These are phyloP conservation scores for Gallinago media DNA, from an alignment of 2,113 vertebrate species.

Conservation along the genomic window DNA sequence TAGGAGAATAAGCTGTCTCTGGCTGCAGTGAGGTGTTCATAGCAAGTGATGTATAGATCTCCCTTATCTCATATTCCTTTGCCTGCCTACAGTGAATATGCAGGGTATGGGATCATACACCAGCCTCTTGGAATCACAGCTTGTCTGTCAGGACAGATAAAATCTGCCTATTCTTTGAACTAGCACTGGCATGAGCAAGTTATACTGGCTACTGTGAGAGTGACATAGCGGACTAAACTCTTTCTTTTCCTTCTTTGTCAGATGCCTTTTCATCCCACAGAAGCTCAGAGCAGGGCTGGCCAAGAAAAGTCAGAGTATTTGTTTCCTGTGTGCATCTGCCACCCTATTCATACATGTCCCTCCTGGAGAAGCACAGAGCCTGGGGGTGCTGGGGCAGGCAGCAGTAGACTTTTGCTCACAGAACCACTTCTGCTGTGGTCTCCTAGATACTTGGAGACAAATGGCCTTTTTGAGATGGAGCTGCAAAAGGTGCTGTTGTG, in stretches of 20 bases:
- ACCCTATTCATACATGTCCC: neutral
- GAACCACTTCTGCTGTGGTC: neutral
- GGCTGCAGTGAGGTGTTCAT: neutral
- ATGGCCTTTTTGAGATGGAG: neutral
- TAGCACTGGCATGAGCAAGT: neutral
- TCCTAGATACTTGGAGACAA: neutral
- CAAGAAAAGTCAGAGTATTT: neutral
- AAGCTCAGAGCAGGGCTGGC: neutral
- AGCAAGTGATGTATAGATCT: neutral
- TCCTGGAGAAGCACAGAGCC: neutral
- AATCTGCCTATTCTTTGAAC: neutral
- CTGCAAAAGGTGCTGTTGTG: neutral
- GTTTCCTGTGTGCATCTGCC: neutral
- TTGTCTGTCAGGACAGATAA: neutral
- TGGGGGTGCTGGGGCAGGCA: neutral
- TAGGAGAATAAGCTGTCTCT: neutral
- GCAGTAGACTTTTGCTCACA: neutral
- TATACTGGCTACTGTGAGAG: neutral
- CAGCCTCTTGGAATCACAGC: neutral
- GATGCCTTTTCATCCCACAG: neutral
- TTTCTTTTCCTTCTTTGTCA: neutral
- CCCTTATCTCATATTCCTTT: neutral
- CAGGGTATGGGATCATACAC: neutral
- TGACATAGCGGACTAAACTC: slow-evolving; percentile 11
- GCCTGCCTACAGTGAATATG: neutral